Evolutionary conservation across 2,797 vertebrate genomes (phyloP).

Genomic region (Chrysolophus pictus): DNA sequence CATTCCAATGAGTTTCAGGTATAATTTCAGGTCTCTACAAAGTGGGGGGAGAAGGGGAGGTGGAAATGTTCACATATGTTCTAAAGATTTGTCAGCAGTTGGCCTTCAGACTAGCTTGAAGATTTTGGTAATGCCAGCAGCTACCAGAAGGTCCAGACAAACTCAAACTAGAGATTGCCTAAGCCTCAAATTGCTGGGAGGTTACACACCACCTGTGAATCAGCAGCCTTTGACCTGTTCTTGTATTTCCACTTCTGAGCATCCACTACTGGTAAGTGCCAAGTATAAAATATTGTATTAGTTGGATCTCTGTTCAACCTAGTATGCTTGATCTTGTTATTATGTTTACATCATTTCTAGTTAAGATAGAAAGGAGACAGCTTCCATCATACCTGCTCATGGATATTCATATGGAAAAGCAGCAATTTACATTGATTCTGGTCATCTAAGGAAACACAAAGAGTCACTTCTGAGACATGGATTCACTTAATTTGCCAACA

Average conservation of each 20-base stretch:
- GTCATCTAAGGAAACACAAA: background rate
- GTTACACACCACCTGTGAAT: background rate
- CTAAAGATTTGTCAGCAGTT: background rate
- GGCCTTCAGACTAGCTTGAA: background rate
- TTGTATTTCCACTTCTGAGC: background rate
- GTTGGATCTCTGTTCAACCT: background rate
- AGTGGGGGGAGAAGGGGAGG: background rate
- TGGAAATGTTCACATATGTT: background rate
- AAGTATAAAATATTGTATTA: background rate
- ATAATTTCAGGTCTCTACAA: background rate
- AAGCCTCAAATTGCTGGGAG: background rate
- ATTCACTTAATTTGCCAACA: background rate
- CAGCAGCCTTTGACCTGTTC: background rate
- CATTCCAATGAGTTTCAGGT: background rate
- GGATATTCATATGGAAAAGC: background rate
- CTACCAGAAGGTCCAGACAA: background rate
- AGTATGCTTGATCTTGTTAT: background rate
- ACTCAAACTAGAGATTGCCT: background rate
- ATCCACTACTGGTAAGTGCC: background rate
- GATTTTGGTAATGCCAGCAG: background rate
- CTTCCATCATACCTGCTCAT: background rate
- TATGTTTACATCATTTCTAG: background rate
- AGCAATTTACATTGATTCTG: background rate
- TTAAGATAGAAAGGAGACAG: background rate
- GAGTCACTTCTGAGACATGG: background rate